Base-by-base conservation (phyloP, 2,888 invertebrate species). In the Pseudococcus jackbeardsleyi region DNA sequence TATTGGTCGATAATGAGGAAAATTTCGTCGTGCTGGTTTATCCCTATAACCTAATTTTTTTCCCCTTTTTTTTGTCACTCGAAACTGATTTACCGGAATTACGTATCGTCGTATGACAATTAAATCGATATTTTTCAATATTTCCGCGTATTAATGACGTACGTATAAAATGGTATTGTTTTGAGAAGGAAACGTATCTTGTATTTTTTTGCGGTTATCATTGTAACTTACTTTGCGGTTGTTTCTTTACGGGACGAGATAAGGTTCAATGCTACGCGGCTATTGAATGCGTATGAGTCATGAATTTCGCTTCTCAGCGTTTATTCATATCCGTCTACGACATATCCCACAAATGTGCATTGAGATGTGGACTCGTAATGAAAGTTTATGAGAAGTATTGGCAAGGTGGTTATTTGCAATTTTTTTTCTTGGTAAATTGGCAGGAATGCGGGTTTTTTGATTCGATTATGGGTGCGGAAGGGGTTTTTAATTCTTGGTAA, bases 121-220 rank as follows among this genome's bases (percentile, higher is more conserved):
- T 3, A 9, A 22, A 64, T 64, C 22, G 22, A 64, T 22, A 64
- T 64, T 64, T 64, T 22, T 8, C 19, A 22, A 64, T 64, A 64
- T 64, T 64, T 64, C 64, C 64, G 59, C n/a, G 59, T 59, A 59
- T n/a, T 59, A 59, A 59, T n/a, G 59, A n/a, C 59, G 59, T 9
- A 54, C 46, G 1, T 46, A 15, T 54, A n/a, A 42, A 42, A 59
- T 64, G 3, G 64, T 64, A 12, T 64, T 64, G 64, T 22, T 22
- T 22, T 22, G 64, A 64, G 7, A 64, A 64, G 64, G 64, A 64
- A 64, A 64, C 22, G 9, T 11, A 22, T 64, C 5, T 12, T 7
- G 22, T 64, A 4, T 9, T 64, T 64, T 33, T 64, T 64, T 64
- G 64, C 22, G 64, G 64, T 64, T 64, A 22, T 64, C 64, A 64